Conservation (phyloP, 2,113 vertebrate genomes). For the Podarcis raffonei region DNA sequence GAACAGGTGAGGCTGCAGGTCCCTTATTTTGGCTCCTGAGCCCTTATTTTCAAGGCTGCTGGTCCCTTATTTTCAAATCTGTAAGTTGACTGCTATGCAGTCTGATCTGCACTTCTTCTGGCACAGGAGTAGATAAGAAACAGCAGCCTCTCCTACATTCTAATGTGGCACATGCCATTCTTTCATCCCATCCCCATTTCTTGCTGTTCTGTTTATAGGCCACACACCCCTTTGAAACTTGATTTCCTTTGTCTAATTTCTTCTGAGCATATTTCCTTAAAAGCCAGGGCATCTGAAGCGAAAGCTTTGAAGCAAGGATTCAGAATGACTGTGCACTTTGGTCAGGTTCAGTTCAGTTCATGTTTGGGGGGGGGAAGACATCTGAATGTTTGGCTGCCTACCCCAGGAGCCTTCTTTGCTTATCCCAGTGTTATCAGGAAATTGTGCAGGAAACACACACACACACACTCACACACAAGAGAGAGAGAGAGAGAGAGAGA, state of each 20-base stretch:
- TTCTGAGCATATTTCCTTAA: conserved; percentile 2
- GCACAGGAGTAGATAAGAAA: background rate
- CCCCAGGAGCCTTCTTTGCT: background rate
- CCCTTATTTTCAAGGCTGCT: no score
- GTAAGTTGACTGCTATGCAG: no score
- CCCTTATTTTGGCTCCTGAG: no score
- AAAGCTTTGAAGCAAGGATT: conserved; percentile 1
- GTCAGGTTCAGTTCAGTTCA: conserved; percentile 6
- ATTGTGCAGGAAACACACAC: background rate
- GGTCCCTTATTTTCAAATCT: no score
- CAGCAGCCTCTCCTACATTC: background rate
- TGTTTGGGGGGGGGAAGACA: background rate
- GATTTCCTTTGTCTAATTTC: background rate
- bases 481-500: no score
- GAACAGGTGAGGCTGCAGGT: no score
- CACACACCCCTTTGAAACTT: background rate
- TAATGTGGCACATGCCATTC: no score
- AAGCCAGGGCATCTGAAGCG: background rate
- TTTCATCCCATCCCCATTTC: background rate
- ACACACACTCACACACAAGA: no score
- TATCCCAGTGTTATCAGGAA: conserved; percentile 27
- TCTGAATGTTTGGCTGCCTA: background rate
- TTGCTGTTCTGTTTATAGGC: background rate
- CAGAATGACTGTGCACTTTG: background rate
- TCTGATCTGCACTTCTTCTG: background rate